A percentile compares a stretch with the other conserved stretches of the same genome.
These are phyloP conservation scores for Melanotaenia nigrans DNA, from an alignment of 2,797 vertebrate species.

Conservation along the genomic window DNA sequence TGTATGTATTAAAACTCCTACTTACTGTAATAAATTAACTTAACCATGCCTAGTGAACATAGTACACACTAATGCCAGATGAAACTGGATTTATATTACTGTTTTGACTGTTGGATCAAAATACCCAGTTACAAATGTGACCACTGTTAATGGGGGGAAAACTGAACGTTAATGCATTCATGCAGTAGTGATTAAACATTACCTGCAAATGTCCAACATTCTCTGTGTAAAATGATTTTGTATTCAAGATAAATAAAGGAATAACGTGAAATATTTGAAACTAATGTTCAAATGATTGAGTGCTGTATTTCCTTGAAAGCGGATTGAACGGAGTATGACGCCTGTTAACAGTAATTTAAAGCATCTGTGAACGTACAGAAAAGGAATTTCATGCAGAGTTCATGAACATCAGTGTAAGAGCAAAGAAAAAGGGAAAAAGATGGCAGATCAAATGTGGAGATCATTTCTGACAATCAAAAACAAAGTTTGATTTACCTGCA, in stretches of 20 bases:
- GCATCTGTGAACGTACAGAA: constrained; percentile 51
- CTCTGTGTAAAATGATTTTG: not conserved
- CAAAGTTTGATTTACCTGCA: constrained; percentile 83
- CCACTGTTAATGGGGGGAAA: not conserved
- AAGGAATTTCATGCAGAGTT: constrained; percentile 58
- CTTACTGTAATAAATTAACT: not conserved
- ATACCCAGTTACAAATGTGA: not conserved
- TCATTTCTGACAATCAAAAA: constrained; percentile 12
- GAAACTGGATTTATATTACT: not conserved
- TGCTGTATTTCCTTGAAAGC: constrained; percentile 15
- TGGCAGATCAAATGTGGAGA: constrained; percentile 8
- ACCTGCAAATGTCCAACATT: not conserved
- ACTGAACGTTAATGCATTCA: not conserved
- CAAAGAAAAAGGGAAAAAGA: constrained; percentile 2
- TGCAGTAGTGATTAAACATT: not conserved
- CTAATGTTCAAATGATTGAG: not conserved
- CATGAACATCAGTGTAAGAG: constrained; percentile 17
- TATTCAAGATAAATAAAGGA: not conserved
- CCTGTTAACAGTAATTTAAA: constrained; percentile 30
- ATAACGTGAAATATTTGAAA: not conserved
- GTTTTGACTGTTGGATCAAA: not conserved
- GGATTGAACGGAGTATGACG: constrained; percentile 11
- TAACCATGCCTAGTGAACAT: not conserved
- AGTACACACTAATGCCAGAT: not conserved
- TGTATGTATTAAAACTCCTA: not conserved